Base-by-base conservation (phyloP, 2,888 invertebrate species). In the Tinea semifulvella region DNA sequence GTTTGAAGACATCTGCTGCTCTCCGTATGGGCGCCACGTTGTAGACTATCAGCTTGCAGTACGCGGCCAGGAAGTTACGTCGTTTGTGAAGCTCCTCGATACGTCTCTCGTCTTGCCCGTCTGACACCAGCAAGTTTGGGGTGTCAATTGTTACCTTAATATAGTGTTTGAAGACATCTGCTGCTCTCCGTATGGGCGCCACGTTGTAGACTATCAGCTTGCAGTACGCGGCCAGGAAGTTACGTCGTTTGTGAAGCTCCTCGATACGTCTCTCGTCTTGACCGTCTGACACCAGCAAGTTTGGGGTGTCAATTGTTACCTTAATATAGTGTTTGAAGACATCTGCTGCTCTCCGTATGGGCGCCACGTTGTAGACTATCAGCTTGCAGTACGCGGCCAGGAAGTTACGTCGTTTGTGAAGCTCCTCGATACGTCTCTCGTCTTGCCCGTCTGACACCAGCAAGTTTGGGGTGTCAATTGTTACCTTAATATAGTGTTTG, bases 161-260 rank as follows among this genome's bases (percentile, higher is more conserved):
- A 70, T 99, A 99, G 68, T 98, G 94, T 68, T 96, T 96, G 75
- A 99, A 97, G 47, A 99, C 91, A 65, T 95, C 94, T 0, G 96
- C 92, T 10, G 96, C 96, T 55, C 92, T 86, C 63, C 91, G 89
- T 1, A 97, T 93, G 19, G 94, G 95, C 69, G 98, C 88, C 54
- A 98, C 93, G 68, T 98, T 98, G 83, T 98, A 98, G 44, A 98
- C 96, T 56, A 98, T 92, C 42, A 99, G 84, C 79, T 99, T 99
- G 81, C 97, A 98, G 75, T 94, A 99, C 14, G 95, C 94, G 1
- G 98, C 97, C 50, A 99, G 83, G 69, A 97, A 95, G 72, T 96
- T 98, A 53, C 98, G 85, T 47, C 96, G 87, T 72, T 97, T 98
- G 80, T 98, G 98, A 35, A 98, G 80, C 64, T 96, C 96, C 80